A percentile compares a stretch with the other conserved stretches of the same genome.
Evolutionary conservation across 2,888 invertebrate species (phyloP).

Genomic region (Phengaris arion): DNA sequence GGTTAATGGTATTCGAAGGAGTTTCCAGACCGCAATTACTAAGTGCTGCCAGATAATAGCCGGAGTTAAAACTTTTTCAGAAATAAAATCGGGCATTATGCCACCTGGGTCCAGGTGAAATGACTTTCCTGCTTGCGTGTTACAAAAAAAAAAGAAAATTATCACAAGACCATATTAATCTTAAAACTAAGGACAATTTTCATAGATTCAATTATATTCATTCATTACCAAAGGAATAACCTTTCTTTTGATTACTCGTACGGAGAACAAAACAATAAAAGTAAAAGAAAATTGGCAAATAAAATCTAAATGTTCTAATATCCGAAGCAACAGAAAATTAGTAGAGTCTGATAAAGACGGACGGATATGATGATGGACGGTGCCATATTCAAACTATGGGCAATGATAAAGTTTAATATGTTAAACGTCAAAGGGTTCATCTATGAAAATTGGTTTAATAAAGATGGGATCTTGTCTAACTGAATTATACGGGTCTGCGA

Average conservation of each 20-base stretch:
- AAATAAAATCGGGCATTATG: neutral
- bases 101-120: neutral
- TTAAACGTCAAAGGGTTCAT: slow-evolving; percentile 20
- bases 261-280: neutral
- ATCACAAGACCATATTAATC: too few species aligned
- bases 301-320: neutral
- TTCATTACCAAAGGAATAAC: too few species aligned
- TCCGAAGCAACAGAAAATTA: neutral
- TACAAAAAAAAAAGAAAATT: too few species aligned
- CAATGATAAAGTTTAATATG: slow-evolving; percentile 10
- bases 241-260: neutral
- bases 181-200: too few species aligned
- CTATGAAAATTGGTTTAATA: slow-evolving; percentile 23
- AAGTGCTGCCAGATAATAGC: slow-evolving; percentile 2
- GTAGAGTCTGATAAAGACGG: neutral
- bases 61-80: slow-evolving; percentile 1
- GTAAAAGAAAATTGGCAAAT: neutral
- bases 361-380: neutral
- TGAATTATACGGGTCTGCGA: neutral
- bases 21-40: slow-evolving; percentile 10
- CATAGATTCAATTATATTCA: too few species aligned
- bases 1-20: slow-evolving; percentile 3
- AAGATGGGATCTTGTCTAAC: slow-evolving; percentile 8
- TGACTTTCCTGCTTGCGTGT: neutral
- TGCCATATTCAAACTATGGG: slow-evolving; percentile 8